Evolutionary conservation across 2,113 vertebrate species (phyloP).

Genomic region (Archilochus colubris): DNA sequence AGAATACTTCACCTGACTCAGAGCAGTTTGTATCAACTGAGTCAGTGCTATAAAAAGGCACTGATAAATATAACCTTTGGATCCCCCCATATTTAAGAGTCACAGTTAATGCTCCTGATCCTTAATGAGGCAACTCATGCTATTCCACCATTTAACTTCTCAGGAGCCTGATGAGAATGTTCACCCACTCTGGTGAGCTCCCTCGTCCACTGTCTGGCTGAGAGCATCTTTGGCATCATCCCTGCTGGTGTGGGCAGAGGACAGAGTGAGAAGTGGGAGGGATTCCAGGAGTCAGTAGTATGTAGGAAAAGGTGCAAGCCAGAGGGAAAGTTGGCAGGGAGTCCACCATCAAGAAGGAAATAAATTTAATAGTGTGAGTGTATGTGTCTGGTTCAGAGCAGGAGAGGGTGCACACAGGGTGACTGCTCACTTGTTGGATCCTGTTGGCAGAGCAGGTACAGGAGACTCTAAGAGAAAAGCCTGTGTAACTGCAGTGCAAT

Average conservation of each 20-base stretch:
- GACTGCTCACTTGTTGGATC: background rate
- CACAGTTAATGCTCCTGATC: background rate
- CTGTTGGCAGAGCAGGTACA: background rate
- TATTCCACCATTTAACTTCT: background rate
- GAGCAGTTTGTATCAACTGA: background rate
- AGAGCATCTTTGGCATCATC: background rate
- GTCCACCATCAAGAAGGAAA: background rate
- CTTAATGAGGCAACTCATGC: background rate
- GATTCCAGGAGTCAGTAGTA: background rate
- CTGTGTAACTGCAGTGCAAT: background rate
- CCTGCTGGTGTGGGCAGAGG: background rate
- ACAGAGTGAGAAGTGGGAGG: background rate
- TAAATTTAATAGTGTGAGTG: background rate
- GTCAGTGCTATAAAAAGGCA: background rate
- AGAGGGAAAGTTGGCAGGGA: background rate
- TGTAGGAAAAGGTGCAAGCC: background rate
- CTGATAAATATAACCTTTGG: background rate
- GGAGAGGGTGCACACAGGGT: background rate
- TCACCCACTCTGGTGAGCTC: fast-evolving
- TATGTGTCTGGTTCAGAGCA: background rate
- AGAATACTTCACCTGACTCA: background rate
- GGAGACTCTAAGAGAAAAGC: background rate
- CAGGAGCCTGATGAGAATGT: background rate
- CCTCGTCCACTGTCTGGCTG: fast-evolving
- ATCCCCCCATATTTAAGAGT: background rate